These are phyloP conservation scores for Sinocyclocheilus anshuiensis DNA, from an alignment of 2,113 vertebrate species.

Conservation along the genomic window DNA sequence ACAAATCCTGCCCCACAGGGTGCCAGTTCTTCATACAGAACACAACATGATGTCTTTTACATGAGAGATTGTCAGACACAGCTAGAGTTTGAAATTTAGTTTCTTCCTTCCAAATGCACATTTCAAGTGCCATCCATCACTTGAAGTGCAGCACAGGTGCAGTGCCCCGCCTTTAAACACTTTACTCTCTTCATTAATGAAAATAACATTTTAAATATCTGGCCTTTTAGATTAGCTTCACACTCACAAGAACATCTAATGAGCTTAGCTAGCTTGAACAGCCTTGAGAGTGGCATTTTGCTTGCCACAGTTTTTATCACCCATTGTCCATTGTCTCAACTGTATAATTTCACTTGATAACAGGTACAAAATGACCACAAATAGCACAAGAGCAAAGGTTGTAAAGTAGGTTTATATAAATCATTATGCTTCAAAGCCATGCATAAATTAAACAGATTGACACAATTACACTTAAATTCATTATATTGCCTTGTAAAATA, in stretches of 20 bases:
- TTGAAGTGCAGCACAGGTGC: background rate
- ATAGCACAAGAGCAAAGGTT: background rate
- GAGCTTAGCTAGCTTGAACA: background rate
- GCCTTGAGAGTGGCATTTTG: background rate
- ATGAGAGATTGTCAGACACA: no score
- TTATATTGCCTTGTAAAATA: background rate
- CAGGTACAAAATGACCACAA: background rate
- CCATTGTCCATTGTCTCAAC: background rate
- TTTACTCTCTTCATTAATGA: background rate
- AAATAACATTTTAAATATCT: background rate
- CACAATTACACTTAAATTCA: background rate
- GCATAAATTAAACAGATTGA: background rate
- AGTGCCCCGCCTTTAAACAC: background rate
- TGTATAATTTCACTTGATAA: background rate
- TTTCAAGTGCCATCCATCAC: slow-evolving; percentile 4
- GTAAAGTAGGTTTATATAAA: background rate
- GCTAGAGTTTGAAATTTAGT: no score
- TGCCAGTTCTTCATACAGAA: no score
- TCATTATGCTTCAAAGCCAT: background rate
- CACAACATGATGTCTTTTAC: no score
- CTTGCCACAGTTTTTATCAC: background rate
- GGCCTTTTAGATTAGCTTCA: background rate
- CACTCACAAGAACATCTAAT: background rate
- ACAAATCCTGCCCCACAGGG: no score
- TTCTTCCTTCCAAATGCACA: background rate